Conservation (phyloP, 2,888 invertebrate species). For the Tetrapedia diversipes region DNA sequence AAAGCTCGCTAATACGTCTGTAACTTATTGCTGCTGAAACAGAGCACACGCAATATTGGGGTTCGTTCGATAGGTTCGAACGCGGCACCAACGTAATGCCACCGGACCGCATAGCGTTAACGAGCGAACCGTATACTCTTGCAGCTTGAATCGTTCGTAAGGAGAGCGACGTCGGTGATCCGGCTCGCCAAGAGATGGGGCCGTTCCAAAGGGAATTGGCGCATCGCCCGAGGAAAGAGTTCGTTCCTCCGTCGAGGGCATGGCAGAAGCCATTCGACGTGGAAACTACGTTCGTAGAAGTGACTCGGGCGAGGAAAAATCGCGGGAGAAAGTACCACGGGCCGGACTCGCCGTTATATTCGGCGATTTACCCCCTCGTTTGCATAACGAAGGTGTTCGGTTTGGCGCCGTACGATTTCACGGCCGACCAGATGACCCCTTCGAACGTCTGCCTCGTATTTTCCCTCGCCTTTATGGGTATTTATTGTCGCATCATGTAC, state of each 20-base stretch:
- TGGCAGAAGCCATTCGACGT: constrained; percentile 44
- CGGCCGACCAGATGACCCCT: constrained; percentile 67
- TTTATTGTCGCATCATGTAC: constrained; percentile 66
- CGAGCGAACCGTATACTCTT: not conserved
- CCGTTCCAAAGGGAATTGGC: not conserved
- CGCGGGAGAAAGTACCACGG: constrained; percentile 61
- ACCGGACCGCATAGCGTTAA: too few species aligned
- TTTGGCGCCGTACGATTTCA: constrained; percentile 77
- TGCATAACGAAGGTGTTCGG: constrained; percentile 75
- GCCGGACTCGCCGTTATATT: constrained; percentile 73
- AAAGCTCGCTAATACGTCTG: too few species aligned
- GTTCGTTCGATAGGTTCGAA: too few species aligned
- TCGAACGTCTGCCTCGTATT: constrained; percentile 65
- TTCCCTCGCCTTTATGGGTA: constrained; percentile 44
- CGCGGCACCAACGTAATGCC: too few species aligned
- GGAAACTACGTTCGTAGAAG: constrained; percentile 34
- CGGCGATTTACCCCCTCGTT: constrained; percentile 73
- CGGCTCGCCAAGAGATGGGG: not conserved
- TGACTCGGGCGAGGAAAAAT: constrained; percentile 11
- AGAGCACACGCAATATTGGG: too few species aligned
- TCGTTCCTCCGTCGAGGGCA: not conserved
- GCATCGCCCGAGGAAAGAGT: not conserved
- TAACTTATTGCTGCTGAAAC: too few species aligned
- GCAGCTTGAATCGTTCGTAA: not conserved
- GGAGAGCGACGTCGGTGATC: too few species aligned